Evolutionary conservation across 2,113 vertebrate genomes (phyloP), one percentile per base, ranked within the genome.

Genomic region (Ailuropoda melanoleuca): DNA sequence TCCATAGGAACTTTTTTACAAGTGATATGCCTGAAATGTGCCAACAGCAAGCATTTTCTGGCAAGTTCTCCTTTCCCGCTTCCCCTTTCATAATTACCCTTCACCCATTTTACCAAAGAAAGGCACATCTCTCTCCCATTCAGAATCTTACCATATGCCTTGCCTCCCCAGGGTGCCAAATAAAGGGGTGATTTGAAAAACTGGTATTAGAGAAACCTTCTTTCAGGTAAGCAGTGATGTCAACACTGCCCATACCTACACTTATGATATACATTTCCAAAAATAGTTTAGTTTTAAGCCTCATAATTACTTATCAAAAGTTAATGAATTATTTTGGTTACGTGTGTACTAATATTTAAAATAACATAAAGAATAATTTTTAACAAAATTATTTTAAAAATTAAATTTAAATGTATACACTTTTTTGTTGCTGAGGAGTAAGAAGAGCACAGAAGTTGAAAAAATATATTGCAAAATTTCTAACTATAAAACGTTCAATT

Each of bases 51-150:
- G 75, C 75, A 70, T 74, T 94, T 88, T 81, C 77, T 77, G 88
- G 64, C n/a, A 90, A 88, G 74, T 95, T 97, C 86, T 98, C 43
- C 68, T 66, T 85, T 92, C 55, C 37, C 10, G 48, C 50, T 92
- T 96, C 82, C 70, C 8, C 50, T 97, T 95, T 98, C 85, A 39
- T 48, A 50, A 55, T 6, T 2, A 66, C 21, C 60, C 37, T 86
- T 82, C 37, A 66, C 6, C 77, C 21, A 12, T 50, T 74, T 82
- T 55, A 17, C 6, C 8, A 37, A 77, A 96, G 46, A 81, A 82
- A 68, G 21, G 17, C 56, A 29, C 34, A 18, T 26, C 23, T 43
- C 21, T 43, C 24, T 15, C 37, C 43, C 4, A 53, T 50, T 7
- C 48, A 92, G 23, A 83, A 58, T 50, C 48, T 50, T 8, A 58